A percentile compares a stretch with the other conserved stretches of the same genome.
These are phyloP conservation scores for Pyrocephalus nanus DNA, from an alignment of 2,797 vertebrate genomes.

Conservation along the genomic window DNA sequence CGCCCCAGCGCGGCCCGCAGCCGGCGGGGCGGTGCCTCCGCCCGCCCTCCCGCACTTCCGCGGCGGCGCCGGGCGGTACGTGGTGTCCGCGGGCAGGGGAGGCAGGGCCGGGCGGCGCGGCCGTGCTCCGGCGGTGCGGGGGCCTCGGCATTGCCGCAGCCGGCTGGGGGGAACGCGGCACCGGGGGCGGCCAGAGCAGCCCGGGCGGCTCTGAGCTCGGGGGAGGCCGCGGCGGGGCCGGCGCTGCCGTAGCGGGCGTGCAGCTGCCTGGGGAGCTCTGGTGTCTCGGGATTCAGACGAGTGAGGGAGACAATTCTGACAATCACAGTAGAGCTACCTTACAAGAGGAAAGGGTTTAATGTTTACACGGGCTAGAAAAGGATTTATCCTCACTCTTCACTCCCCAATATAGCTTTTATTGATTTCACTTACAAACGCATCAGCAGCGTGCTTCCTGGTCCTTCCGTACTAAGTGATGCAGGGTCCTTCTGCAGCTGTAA, in stretches of 20 bases:
- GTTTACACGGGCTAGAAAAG: neutral
- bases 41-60: neutral
- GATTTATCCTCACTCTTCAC: neutral
- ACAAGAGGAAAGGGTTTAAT: neutral
- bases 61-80: neutral
- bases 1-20: neutral
- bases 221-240: neutral
- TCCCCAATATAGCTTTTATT: neutral
- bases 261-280: neutral
- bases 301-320: neutral
- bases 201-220: neutral
- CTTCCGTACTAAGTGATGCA: neutral
- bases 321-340: neutral
- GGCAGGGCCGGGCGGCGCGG: neutral
- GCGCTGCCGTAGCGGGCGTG: neutral
- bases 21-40: neutral
- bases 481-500: neutral
- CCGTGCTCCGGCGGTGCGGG: neutral
- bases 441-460: accelerated
- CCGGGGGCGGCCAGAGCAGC: too few species aligned
- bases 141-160: accelerated
- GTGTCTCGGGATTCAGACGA: accelerated
- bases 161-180: accelerated
- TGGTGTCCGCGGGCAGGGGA: neutral
- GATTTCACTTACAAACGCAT: neutral